Percentiles rank a stretch among this genome's conserved stretches.
These are phyloP conservation scores for Spongilla lacustris DNA, from an alignment of 37 sponge, comb jelly and placozoan species.

Conservation along the genomic window DNA sequence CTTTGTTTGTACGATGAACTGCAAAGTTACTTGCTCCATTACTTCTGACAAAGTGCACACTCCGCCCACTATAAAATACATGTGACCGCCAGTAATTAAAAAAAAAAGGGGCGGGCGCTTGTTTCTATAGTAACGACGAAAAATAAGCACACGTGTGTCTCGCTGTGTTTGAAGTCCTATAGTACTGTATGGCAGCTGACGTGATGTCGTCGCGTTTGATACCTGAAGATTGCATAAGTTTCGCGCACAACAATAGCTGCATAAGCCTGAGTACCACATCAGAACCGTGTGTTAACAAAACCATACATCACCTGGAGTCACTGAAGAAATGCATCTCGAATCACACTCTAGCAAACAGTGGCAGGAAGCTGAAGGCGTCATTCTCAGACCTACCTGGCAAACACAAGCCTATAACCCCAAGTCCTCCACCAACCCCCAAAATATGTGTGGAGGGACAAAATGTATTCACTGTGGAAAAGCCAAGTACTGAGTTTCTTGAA, in stretches of 20 bases:
- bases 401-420: not conserved
- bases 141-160: not conserved
- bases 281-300: slow-evolving; percentile 60
- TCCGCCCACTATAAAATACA: not conserved
- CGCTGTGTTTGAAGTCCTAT: not conserved
- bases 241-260: slow-evolving; percentile 36
- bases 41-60: not conserved
- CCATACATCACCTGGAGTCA: slow-evolving; percentile 9
- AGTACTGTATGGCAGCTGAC: not conserved
- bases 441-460: not conserved
- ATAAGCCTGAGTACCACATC: slow-evolving; percentile 15
- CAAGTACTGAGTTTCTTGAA: not conserved
- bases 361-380: not conserved
- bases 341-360: not conserved
- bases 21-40: not conserved
- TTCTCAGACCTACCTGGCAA: slow-evolving; percentile 4
- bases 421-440: not conserved
- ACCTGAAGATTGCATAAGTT: not conserved
- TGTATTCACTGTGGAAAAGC: not conserved
- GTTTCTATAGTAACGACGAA: not conserved
- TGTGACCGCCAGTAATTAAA: not conserved
- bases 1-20: not conserved
- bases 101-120: not conserved
- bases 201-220: not conserved
- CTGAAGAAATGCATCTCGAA: slow-evolving; percentile 18